These are phyloP conservation scores for Typhlomys cinereus DNA, from an alignment of 2,113 vertebrate genomes.

Conservation along the genomic window DNA sequence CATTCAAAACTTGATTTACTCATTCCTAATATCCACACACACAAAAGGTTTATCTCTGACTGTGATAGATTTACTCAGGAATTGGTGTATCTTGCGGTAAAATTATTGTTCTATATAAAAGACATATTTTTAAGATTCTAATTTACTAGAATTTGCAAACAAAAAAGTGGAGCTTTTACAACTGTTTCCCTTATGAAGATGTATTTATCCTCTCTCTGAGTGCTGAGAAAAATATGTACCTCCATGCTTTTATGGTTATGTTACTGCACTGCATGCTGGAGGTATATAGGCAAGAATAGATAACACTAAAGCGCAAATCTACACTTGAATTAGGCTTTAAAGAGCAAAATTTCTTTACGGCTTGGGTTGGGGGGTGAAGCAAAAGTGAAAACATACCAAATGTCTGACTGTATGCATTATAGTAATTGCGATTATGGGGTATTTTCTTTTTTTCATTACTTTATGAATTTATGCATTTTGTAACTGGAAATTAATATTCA, in stretches of 20 bases:
- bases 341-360: background rate
- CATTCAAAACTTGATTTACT: background rate
- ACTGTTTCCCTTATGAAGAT: background rate
- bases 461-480: slow-evolving; percentile 14
- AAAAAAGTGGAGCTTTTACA: background rate
- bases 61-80: background rate
- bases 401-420: background rate
- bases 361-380: background rate
- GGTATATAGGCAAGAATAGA: background rate
- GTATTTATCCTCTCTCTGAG: slow-evolving; percentile 20
- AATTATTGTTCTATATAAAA: background rate
- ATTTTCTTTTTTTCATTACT: slow-evolving; percentile 18
- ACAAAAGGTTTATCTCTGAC: background rate
- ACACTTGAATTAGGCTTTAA: slow-evolving; percentile 13
- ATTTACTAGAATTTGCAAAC: background rate
- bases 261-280: background rate
- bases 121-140: background rate
- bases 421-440: background rate
- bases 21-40: background rate
- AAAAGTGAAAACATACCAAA: slow-evolving; percentile 14
- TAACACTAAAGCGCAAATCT: slow-evolving; percentile 51
- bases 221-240: background rate
- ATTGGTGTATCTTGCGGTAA: slow-evolving; percentile 1
- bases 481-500: background rate
- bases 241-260: background rate